Conservation (phyloP, 2,797 vertebrate genomes). For the Chloroceryle amazona region DNA sequence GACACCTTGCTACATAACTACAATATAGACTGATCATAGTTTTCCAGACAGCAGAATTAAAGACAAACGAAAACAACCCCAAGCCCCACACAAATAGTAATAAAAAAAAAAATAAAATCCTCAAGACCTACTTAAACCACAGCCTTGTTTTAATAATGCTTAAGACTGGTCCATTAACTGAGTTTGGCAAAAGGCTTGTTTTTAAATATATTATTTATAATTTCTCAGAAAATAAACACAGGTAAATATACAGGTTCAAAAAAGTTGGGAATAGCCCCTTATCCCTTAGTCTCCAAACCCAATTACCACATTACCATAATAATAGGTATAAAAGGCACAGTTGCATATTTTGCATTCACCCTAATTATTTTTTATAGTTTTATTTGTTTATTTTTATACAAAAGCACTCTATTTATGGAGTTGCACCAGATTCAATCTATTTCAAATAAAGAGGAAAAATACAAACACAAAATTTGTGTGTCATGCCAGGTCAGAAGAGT, state of each 20-base stretch:
- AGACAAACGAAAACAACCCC: conserved; percentile 27
- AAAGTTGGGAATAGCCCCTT: conserved; percentile 88
- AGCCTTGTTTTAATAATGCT: conserved; percentile 70
- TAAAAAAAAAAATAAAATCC: neutral
- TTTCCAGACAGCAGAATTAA: conserved; percentile 51
- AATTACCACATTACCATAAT: conserved; percentile 92
- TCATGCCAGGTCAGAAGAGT: conserved; percentile 86
- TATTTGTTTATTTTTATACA: conserved; percentile 85
- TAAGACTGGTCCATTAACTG: conserved; percentile 89
- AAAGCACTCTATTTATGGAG: conserved; percentile 97
- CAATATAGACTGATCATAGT: conserved; percentile 13
- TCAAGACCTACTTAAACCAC: conserved; percentile 52
- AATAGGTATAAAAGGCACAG: conserved; percentile 99
- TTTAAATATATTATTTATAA: conserved; percentile 86
- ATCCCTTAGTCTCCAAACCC: conserved; percentile 87
- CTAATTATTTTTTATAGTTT: conserved; percentile 80
- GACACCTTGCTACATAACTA: conserved; percentile 48
- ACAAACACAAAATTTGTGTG: conserved; percentile 85
- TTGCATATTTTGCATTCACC: conserved; percentile 99
- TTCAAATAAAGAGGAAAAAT: conserved; percentile 83
- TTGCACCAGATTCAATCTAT: conserved; percentile 90
- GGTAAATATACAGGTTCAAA: conserved; percentile 86
- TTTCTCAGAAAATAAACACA: conserved; percentile 87
- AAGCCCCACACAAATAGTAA: conserved; percentile 8
- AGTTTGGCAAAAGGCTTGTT: conserved; percentile 89